Evolutionary conservation across 2,797 vertebrate species (phyloP).

Genomic region (Phoxinus dragarum): DNA sequence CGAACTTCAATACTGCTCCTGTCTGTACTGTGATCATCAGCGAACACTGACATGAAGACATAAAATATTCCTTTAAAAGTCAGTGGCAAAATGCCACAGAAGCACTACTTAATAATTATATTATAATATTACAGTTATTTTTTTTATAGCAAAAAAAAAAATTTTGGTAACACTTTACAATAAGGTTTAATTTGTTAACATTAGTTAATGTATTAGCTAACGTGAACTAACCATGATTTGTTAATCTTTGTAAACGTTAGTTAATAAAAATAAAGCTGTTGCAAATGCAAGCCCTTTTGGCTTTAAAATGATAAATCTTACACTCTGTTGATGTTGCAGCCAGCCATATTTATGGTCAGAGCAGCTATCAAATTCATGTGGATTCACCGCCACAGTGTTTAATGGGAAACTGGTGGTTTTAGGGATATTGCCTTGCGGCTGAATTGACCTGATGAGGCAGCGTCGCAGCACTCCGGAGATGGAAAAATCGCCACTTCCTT

Average conservation of each 20-base stretch:
- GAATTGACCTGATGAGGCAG: slow-evolving; percentile 21
- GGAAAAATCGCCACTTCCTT: neutral
- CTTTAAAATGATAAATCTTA: neutral
- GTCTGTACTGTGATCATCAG: neutral
- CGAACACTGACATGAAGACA: slow-evolving; percentile 5
- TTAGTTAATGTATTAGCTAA: too few relatives aligned
- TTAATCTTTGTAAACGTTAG: too few relatives aligned
- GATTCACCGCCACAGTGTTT: slow-evolving; percentile 10
- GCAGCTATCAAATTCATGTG: slow-evolving; percentile 15
- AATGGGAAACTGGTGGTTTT: slow-evolving; percentile 13
- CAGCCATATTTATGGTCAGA: neutral
- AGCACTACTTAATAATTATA: neutral
- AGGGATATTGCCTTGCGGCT: slow-evolving; percentile 6
- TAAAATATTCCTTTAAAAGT: too few relatives aligned
- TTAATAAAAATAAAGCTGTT: too few relatives aligned
- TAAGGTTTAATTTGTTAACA: too few relatives aligned
- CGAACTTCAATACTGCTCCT: neutral
- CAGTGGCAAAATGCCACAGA: neutral
- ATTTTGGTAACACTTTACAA: too few relatives aligned
- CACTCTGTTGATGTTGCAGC: neutral
- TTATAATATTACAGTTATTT: neutral
- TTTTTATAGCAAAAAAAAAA: too few relatives aligned
- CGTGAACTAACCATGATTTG: too few relatives aligned
- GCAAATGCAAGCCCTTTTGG: neutral
- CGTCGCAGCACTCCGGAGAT: neutral